Evolutionary conservation across 2,797 vertebrate species (phyloP), one percentile per base, ranked within the genome.

Genomic region (Helicolenus hilgendorfi): DNA sequence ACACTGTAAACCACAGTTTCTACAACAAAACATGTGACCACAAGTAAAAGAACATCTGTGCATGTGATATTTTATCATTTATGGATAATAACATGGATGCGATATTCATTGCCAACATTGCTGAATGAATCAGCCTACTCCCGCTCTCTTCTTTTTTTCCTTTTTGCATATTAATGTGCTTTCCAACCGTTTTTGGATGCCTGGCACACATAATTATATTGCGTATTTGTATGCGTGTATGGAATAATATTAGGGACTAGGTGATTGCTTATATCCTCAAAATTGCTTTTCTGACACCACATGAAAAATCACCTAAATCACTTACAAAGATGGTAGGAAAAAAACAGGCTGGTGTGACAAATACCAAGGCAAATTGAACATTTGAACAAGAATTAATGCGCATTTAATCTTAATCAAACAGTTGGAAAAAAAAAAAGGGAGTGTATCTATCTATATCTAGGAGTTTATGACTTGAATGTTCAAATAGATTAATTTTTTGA

Each of bases 281-380:
- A 85, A 89, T 87, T 82, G 72, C 15, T 88, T 86, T 84, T 83
- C 67, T 81, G 87, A 88, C 83, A 87, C 60, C 60, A 84, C 56
- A 84, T 79, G 74, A 89, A 77, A 89, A 88, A 82, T 84, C 31
- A 69, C 45, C 63, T 59, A 31, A 84, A 81, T 84, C 27, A 77
- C 59, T 81, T 83, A 69, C 29, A 81, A 85, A 72, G 27, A 81
- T 45, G 41, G 65, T 11, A 5, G 56, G 22, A 67, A 75, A 20
- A 78, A 84, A 67, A 15, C 20, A 63, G 35, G 10, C 75, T 64
- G 36, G 68, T 71, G 49, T 76, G 81, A 86, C 13, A 81, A 78
- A 87, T 60, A 38, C 36, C 81, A 69, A 29, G 11, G 20, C 36
- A 64, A 89, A 69, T 22, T 22, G 13, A 70, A 36, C 13, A 71